Evolutionary conservation across 2,797 vertebrate species (phyloP).

Genomic region (Eospalax fontanierii): DNA sequence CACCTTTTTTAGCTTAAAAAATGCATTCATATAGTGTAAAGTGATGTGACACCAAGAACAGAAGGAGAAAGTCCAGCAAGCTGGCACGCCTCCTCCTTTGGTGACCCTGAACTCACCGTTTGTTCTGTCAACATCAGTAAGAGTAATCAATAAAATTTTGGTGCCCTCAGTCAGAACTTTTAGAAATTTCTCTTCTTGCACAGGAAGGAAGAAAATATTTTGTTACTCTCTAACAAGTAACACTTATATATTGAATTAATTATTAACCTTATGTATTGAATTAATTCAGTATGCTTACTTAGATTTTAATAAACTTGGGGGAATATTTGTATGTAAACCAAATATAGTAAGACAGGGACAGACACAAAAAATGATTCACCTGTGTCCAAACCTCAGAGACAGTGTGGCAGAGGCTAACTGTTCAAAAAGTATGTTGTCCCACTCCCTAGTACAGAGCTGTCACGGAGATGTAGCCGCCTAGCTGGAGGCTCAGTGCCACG

Average conservation of each 20-base stretch:
- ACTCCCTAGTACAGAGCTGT: not conserved
- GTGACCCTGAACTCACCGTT: conserved; percentile 62
- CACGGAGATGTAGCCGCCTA: not conserved
- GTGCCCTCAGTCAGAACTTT: not conserved
- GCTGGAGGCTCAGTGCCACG: not conserved
- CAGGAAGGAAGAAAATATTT: conserved; percentile 5
- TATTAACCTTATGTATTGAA: conserved; percentile 26
- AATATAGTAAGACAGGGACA: not conserved
- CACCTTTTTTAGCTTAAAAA: not conserved
- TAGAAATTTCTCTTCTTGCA: conserved; percentile 31
- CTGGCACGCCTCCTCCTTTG: not conserved
- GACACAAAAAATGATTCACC: not conserved
- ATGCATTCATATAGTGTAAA: not conserved
- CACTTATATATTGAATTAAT: conserved; percentile 26
- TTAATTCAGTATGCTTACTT: conserved; percentile 24
- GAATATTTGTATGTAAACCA: not conserved
- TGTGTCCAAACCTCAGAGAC: not conserved
- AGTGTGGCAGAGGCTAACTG: not conserved
- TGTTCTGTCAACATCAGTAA: conserved; percentile 41
- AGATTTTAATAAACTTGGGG: not conserved
- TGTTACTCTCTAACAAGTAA: conserved; percentile 41
- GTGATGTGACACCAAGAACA: not conserved
- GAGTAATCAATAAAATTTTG: conserved; percentile 9
- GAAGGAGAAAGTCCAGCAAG: conserved; percentile 16
- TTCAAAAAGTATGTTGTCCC: not conserved